Base-by-base conservation (phyloP, 1,140 invertebrate genomes). In the Drosophila mojavensis region DNA sequence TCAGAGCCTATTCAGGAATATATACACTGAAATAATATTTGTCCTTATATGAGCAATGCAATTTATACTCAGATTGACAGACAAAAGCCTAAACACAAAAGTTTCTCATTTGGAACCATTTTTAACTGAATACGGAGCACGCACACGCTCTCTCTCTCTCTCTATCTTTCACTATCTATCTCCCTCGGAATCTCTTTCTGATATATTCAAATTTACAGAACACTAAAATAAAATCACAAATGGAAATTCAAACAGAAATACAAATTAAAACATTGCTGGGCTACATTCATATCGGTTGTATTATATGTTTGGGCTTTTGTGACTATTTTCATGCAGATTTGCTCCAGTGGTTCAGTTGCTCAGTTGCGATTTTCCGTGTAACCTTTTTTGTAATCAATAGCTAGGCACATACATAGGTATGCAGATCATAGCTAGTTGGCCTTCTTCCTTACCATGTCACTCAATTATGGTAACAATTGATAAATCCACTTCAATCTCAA, bases 381-480 rank as follows among this genome's bases (percentile, higher is more conserved):
- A 90, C 85, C 85, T 90, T 90, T 88, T 90, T 68, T 90, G 85
- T 77, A 90, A 90, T 90, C 85, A 85, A 90, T 90, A 90, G 69
- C 70, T 53, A 30, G 51, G 59, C 50, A 60, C 28, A 47, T 15
- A 63, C 28, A 47, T 15, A 39, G 11, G 15, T 66, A 84, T 84
- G 81, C 80, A 79, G 73, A 82, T 76, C 43, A 5, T 17, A 47
- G 43, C 48, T 10, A 15, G 10, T 26, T 13, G 48, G 48, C 48
- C 10, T 28, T 50, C 28, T 24, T 50, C 24, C 76, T 75, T 82
- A 82, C 79, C 83, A 80, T 89, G 83, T 88, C 83, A 88, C 83
- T 88, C 84, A 88, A 89, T 88, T 88, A 83, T 89, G 83, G 83
- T 84, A 88, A 88, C 83, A 88, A 88, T 88, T 88, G 83, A 77